These are phyloP conservation scores for Otis tarda DNA, from an alignment of 2,113 vertebrate genomes.

Conservation along the genomic window DNA sequence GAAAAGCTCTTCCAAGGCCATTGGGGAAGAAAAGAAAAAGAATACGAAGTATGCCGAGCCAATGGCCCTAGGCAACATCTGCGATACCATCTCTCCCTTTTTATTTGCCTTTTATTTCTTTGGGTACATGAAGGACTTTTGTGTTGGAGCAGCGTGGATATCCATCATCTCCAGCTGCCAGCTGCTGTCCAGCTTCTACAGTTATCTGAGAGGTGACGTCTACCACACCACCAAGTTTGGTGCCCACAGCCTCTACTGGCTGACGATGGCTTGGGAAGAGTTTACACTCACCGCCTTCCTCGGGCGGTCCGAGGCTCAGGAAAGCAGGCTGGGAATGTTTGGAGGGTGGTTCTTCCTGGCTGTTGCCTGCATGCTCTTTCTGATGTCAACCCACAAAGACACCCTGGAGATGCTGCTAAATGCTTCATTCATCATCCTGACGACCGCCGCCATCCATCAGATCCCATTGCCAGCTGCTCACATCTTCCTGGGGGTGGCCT, in stretches of 20 bases:
- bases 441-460: slow-evolving; percentile 78
- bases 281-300: slow-evolving; percentile 72
- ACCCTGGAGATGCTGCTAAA: slow-evolving; percentile 84
- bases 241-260: slow-evolving; percentile 83
- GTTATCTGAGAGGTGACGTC: slow-evolving; percentile 80
- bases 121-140: slow-evolving; percentile 78
- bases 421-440: slow-evolving; percentile 79
- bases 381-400: slow-evolving; percentile 81
- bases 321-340: slow-evolving; percentile 74
- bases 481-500: slow-evolving; percentile 82
- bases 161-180: slow-evolving; percentile 82
- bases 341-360: slow-evolving; percentile 87
- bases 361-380: slow-evolving; percentile 73
- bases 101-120: slow-evolving; percentile 87
- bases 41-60: slow-evolving; percentile 91
- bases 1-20: slow-evolving; percentile 69
- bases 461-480: slow-evolving; percentile 74
- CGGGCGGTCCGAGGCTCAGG: neutral
- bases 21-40: slow-evolving; percentile 86
- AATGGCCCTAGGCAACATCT: slow-evolving; percentile 86
- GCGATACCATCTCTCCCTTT: slow-evolving; percentile 81
- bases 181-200: slow-evolving; percentile 85
- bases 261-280: slow-evolving; percentile 87
- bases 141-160: slow-evolving; percentile 80
- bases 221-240: slow-evolving; percentile 86